Evolutionary conservation across 2,113 vertebrate genomes (phyloP), one percentile per base, ranked within the genome.

Genomic region (Serinus canaria): DNA sequence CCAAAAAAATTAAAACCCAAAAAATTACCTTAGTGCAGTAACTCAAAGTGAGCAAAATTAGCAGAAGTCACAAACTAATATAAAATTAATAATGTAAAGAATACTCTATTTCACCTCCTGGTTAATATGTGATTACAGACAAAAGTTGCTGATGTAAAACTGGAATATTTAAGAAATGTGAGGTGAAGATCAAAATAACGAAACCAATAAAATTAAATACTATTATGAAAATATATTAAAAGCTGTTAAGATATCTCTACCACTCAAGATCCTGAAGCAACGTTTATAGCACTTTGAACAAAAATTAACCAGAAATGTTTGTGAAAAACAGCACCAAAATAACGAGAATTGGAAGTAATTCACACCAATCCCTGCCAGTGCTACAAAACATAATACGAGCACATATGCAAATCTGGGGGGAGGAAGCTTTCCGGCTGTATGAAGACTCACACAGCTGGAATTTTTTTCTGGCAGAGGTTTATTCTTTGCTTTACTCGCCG

Each of bases 361-460:
- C 4, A 46, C 11, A 68, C 0, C 30, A 49, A 41, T 0, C 0
- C 15, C 2, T 7, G 7, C 0, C 10, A 25, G 0, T 6, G 3
- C 3, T 63, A 74, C 1, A 56, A 58, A 77, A 44, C 1, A 20
- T 12, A 43, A 11, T 2, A 13, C 0, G 2, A 0, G 4, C 1
- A 22, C 0, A 1, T 56, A 6, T 20, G 33, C 0, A 75, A 33
- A 31, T 10, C 3, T 4, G 21, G n/a, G 9, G 1, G 6, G 1
- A 9, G 2, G 4, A 12, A 13, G 0, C 3, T 39, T 82, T 23
- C 10, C 1, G 4, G 1, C 3, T 20, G 3, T 25, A 27, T 0
- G 8, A 50, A 28, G 4, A 8, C 1, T 11, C 9, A 12, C 1
- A 2, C 3, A 0, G 0, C 0, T 3, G 2, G 14, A 6, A 7